Base-by-base conservation (phyloP, 2,797 vertebrate genomes). In the Gallinago nigripennis region DNA sequence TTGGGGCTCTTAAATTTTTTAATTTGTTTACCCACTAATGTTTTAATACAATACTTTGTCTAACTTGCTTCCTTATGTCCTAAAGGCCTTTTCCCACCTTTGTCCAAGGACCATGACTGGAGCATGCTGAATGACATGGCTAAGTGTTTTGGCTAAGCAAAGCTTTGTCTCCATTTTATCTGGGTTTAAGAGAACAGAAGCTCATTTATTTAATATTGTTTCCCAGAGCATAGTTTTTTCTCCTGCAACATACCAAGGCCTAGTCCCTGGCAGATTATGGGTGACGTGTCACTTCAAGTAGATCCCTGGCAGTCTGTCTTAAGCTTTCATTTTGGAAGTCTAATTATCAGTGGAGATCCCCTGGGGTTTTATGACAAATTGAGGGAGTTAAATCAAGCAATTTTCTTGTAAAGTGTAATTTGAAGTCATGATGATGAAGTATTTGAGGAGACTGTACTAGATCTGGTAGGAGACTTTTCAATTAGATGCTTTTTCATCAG, bases 401-500 rank as follows among this genome's bases (percentile, higher is more conserved):
- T 92, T 93, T 92, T 82, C 84, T 82, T 70, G 15, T 48, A 73
- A 58, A 77, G 78, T 63, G 28, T 92, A 66, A 87, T 91, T 85
- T 80, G 75, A 89, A 87, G 56, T 61, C 84, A 48, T 71, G 58
- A 85, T 94, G 89, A 94, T 89, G 64, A 87, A 24, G 73, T 86
- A 0, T 84, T 93, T 86, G 78, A 90, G 31, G 57, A 83, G n/a
- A 89, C 60, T 58, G 23, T 75, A 9, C 30, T 63, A 31, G 39
- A 82, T 43, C 56, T 80, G 39, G 56, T 86, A 58, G 92, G 66
- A 92, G 54, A 76, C 56, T 93, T 86, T 86, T 76, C 94, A 75
- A 1, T 86, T 82, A 79, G 35, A 21, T 41, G 20, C 11, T 57
- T 86, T 95, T 93, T 93, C 30, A 60, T 57, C 30, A 81, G 64